Evolutionary conservation across 30 jellyfish, hydroid and myxozoan species (phyloP).

Genomic region (Phacellophora camtschatica): DNA sequence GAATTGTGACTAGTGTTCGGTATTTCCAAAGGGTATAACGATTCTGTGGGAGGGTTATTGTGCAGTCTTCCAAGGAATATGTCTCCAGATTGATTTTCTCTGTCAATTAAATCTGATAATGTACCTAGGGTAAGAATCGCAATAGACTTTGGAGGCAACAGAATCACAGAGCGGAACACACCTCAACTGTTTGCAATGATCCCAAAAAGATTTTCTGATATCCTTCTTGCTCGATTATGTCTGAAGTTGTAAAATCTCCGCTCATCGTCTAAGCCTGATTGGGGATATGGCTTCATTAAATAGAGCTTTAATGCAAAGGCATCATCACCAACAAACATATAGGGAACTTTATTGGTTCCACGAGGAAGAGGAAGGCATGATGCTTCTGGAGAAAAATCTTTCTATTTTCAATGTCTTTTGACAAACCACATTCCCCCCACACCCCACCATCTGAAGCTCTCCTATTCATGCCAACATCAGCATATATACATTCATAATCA

Average conservation of each 20-base stretch:
- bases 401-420: not conserved
- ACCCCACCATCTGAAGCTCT: conserved; percentile 43
- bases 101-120: not conserved
- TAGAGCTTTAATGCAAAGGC: not conserved
- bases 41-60: not conserved
- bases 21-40: not conserved
- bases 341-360: not conserved
- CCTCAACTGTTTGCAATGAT: not conserved
- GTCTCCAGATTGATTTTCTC: not conserved
- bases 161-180: not conserved
- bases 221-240: not conserved
- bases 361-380: not conserved
- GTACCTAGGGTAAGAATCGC: not conserved
- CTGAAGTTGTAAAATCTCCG: not conserved
- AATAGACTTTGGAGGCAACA: not conserved
- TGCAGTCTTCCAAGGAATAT: not conserved
- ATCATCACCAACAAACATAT: not conserved
- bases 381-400: conserved; percentile 3
- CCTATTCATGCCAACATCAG: conserved; percentile 53
- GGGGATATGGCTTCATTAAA: conserved; percentile 2
- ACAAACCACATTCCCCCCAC: not conserved
- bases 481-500: conserved; percentile 29
- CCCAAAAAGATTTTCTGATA: not conserved
- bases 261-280: not conserved
- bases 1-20: not conserved